Conservation (phyloP, 1,140 invertebrate species). For the Papilio aristodemus region DNA sequence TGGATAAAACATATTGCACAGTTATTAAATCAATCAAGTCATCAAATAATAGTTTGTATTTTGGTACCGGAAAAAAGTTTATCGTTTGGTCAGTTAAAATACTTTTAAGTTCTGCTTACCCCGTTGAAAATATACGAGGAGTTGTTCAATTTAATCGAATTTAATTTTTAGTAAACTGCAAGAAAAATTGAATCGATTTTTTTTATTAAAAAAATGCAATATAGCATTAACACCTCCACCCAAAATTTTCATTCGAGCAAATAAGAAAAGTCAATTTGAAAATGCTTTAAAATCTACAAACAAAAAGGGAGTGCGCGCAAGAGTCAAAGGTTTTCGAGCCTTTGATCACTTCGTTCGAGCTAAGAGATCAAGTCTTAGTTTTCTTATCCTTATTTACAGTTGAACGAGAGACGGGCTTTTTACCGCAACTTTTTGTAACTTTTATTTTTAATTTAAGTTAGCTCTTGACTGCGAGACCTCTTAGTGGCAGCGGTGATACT, state of each 20-base stretch:
- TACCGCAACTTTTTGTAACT: not conserved
- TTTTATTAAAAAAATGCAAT: no score
- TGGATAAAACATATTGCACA: no score
- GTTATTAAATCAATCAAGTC: no score
- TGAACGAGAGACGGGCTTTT: not conserved
- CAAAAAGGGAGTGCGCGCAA: not conserved
- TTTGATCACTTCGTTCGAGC: not conserved
- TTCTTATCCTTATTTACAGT: constrained; percentile 13
- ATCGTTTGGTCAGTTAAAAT: no score
- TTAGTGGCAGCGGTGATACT: not conserved
- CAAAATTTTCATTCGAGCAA: not conserved
- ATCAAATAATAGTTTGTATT: no score
- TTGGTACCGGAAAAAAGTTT: no score
- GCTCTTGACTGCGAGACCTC: not conserved
- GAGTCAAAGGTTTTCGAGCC: not conserved
- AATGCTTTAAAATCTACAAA: constrained; percentile 1
- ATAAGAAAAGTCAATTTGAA: not conserved
- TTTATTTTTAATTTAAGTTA: constrained; percentile 17
- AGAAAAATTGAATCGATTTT: no score
- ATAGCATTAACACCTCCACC: not conserved
- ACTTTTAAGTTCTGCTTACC: no score
- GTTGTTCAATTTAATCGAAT: no score
- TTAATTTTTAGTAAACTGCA: no score
- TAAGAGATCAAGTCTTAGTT: not conserved
- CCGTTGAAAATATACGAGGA: no score